Percentiles rank a stretch among this genome's conserved stretches.
Evolutionary conservation across 2,113 vertebrate species (phyloP).

Genomic region (Tetrao urogallus): DNA sequence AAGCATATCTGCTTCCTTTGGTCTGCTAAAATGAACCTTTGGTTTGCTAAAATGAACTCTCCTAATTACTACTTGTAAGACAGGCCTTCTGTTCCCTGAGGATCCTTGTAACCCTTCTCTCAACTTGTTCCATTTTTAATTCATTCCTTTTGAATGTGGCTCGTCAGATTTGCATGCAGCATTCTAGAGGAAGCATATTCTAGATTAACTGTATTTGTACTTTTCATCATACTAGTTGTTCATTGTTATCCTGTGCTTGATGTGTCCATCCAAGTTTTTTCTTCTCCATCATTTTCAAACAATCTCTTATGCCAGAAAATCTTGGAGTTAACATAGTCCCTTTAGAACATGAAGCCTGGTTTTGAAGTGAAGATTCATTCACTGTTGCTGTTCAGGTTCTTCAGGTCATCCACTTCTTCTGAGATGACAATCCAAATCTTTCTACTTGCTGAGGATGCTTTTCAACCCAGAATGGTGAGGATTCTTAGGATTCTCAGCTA

Average conservation of each 20-base stretch:
- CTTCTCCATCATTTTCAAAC: not conserved
- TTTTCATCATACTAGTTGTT: not conserved
- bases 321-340: not conserved
- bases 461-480: not conserved
- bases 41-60: constrained; percentile 56
- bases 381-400: not conserved
- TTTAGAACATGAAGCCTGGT: not conserved
- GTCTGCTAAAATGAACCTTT: constrained; percentile 53
- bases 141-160: constrained; percentile 25
- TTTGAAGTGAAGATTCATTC: not conserved
- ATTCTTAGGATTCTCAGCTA: not conserved
- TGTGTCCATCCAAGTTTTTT: not conserved
- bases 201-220: not conserved
- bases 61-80: constrained; percentile 49
- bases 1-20: constrained; percentile 16
- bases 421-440: not conserved
- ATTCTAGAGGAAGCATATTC: not conserved
- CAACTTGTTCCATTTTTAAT: constrained; percentile 36
- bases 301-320: not conserved
- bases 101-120: constrained; percentile 39
- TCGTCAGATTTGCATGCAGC: constrained; percentile 14
- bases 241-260: not conserved
- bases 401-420: not conserved
- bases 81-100: constrained; percentile 26
- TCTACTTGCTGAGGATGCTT: not conserved